A percentile compares a stretch with the other conserved stretches of the same genome.
These are phyloP conservation scores for Masticophis lateralis DNA, from an alignment of 2,797 vertebrate genomes.

Conservation along the genomic window DNA sequence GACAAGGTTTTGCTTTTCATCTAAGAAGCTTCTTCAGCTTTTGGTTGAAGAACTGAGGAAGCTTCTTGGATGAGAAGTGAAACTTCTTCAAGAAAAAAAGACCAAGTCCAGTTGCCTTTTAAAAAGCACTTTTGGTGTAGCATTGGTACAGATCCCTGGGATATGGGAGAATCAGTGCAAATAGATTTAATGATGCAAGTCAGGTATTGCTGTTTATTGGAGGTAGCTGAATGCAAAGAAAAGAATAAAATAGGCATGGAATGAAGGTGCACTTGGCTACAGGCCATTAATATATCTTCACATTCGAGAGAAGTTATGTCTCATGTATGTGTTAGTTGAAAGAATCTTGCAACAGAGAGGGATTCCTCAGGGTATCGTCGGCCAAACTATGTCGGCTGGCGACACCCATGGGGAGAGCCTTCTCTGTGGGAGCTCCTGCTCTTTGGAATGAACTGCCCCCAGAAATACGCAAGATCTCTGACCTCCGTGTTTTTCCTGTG, in stretches of 20 bases:
- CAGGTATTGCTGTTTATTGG: constrained; percentile 45
- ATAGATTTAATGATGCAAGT: constrained; percentile 47
- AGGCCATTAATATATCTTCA: not conserved
- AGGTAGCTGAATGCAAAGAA: constrained; percentile 31
- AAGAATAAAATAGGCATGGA: constrained; percentile 1
- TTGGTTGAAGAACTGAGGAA: not conserved
- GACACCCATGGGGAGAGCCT: too few relatives aligned
- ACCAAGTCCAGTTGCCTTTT: not conserved
- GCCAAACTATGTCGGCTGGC: too few relatives aligned
- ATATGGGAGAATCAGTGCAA: constrained; percentile 27
- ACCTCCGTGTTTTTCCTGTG: too few relatives aligned
- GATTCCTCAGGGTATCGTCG: too few relatives aligned
- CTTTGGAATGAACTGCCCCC: too few relatives aligned
- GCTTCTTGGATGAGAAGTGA: not conserved
- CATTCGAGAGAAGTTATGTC: not conserved
- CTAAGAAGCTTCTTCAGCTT: not conserved
- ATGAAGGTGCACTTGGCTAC: not conserved
- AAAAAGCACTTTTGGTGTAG: not conserved
- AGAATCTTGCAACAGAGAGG: not conserved
- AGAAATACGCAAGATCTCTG: too few relatives aligned
- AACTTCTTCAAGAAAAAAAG: not conserved
- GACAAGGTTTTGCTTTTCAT: not conserved
- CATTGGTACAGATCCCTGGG: not conserved
- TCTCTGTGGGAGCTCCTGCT: too few relatives aligned
- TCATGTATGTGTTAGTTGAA: not conserved